These are phyloP conservation scores for Anser brachyrhynchus DNA, from an alignment of 2,113 vertebrate genomes.

Conservation along the genomic window DNA sequence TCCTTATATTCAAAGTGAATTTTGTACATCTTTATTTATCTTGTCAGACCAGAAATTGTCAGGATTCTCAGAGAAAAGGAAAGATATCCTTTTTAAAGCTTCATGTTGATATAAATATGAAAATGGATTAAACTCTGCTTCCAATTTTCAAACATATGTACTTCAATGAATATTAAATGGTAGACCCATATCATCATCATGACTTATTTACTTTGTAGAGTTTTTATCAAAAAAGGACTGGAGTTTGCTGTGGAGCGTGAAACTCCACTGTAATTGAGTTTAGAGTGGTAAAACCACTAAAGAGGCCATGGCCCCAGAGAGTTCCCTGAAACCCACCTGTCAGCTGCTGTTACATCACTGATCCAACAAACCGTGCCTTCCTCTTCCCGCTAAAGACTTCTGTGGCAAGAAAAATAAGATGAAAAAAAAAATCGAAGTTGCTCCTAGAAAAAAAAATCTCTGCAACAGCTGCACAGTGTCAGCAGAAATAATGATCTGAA, in stretches of 20 bases:
- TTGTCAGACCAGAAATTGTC: conserved; percentile 60
- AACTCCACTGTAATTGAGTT: conserved; percentile 84
- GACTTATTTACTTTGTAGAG: conserved; percentile 81
- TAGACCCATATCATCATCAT: conserved; percentile 79
- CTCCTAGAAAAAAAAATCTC: conserved; percentile 60
- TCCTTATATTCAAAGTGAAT: conserved; percentile 2
- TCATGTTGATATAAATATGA: conserved; percentile 92
- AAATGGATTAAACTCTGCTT: conserved; percentile 86
- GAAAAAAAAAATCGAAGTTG: conserved; percentile 47
- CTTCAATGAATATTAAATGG: conserved; percentile 86
- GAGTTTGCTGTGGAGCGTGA: conserved; percentile 78
- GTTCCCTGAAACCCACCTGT: conserved; percentile 92
- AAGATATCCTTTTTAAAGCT: conserved; percentile 77
- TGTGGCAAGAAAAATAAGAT: conserved; percentile 37
- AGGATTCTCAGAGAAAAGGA: conserved; percentile 60
- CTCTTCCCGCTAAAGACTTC: conserved; percentile 76
- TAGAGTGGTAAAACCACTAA: conserved; percentile 83
- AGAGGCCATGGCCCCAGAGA: conserved; percentile 89
- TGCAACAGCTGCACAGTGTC: conserved; percentile 84
- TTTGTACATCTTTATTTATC: conserved; percentile 50
- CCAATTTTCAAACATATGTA: conserved; percentile 84
- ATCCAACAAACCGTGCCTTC: conserved; percentile 76
- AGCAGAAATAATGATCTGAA: conserved; percentile 82
- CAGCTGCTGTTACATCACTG: conserved; percentile 93
- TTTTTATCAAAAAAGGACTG: conserved; percentile 81